phyloP scores from a whole-genome alignment of 2,797 vertebrate genomes.

The Lagorchestes hirsutus region DNA sequence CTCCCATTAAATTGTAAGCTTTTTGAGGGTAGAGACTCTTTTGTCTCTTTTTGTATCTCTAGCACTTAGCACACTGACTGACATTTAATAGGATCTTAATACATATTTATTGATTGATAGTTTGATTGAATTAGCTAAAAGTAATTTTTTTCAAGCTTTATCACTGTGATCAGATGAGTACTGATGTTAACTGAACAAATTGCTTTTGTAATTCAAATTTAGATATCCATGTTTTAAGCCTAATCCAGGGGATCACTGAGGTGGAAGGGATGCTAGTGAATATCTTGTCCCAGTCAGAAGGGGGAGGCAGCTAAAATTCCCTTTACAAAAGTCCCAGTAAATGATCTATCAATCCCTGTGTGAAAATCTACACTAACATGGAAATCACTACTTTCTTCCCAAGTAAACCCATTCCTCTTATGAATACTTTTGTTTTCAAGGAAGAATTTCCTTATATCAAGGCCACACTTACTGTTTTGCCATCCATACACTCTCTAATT shows the following conservation, averaged over 20 bases:
- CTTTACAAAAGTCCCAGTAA: not conserved
- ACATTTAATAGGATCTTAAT: not conserved
- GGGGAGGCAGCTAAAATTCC: not conserved
- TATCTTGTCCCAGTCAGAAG: not conserved
- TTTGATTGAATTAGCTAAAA: conserved; percentile 27
- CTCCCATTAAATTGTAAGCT: not conserved
- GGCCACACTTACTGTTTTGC: not conserved
- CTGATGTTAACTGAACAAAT: conserved; percentile 1
- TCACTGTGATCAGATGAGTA: not conserved
- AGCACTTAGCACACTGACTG: not conserved
- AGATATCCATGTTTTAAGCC: conserved; percentile 48
- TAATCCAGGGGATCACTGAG: conserved; percentile 32
- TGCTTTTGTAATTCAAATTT: conserved; percentile 30
- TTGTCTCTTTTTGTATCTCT: not conserved
- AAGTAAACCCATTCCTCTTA: not conserved
- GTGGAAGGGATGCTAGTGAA: not conserved
- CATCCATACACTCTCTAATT: conserved; percentile 19
- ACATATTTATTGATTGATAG: not conserved
- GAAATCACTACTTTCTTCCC: not conserved
- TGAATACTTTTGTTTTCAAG: not conserved
- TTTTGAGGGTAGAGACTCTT: not conserved
- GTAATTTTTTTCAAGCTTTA: conserved; percentile 16
- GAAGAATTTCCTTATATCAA: not conserved
- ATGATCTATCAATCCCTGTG: not conserved
- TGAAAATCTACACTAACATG: not conserved